Percentiles rank a stretch among this genome's conserved stretches.
These are phyloP conservation scores for Malachius bipustulatus DNA, from an alignment of 2,888 invertebrate genomes.

Conservation along the genomic window DNA sequence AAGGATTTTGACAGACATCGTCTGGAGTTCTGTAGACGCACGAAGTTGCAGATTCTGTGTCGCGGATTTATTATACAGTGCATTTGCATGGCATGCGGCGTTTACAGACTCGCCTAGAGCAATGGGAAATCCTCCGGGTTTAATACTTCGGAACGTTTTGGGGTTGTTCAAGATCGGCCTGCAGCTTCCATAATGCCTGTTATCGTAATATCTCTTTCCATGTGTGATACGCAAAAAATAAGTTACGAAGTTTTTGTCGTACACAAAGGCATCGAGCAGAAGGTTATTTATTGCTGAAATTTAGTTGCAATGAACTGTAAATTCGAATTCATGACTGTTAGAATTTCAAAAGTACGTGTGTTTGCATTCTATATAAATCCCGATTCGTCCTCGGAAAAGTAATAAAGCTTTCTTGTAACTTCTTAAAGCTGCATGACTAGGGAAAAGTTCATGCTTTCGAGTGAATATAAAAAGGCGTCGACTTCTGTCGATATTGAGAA, in stretches of 20 bases:
- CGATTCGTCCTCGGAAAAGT: conserved; percentile 24
- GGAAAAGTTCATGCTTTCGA: conserved; percentile 22
- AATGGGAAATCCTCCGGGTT: too few relatives aligned
- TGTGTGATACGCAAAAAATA: conserved; percentile 1
- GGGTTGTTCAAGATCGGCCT: too few relatives aligned
- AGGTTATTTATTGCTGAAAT: conserved; percentile 1
- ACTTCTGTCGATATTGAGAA: conserved; percentile 23
- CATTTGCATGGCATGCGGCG: too few relatives aligned
- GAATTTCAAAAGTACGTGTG: conserved; percentile 23
- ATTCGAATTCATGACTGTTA: conserved; percentile 14
- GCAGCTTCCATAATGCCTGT: too few relatives aligned
- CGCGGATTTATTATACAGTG: too few relatives aligned
- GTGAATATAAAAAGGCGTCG: conserved; percentile 22
- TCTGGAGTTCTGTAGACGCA: too few relatives aligned
- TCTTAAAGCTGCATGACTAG: conserved; percentile 21
- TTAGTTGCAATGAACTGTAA: conserved; percentile 3
- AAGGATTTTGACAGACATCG: too few relatives aligned
- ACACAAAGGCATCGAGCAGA: background rate
- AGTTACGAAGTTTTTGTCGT: background rate
- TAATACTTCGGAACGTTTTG: too few relatives aligned
- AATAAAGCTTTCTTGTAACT: conserved; percentile 28
- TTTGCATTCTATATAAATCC: conserved; percentile 29
- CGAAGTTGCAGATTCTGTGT: too few relatives aligned
- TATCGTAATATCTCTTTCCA: too few relatives aligned
- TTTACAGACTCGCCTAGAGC: too few relatives aligned